Conservation (phyloP, 2,113 vertebrate species). For the Pterocles orientalis region DNA sequence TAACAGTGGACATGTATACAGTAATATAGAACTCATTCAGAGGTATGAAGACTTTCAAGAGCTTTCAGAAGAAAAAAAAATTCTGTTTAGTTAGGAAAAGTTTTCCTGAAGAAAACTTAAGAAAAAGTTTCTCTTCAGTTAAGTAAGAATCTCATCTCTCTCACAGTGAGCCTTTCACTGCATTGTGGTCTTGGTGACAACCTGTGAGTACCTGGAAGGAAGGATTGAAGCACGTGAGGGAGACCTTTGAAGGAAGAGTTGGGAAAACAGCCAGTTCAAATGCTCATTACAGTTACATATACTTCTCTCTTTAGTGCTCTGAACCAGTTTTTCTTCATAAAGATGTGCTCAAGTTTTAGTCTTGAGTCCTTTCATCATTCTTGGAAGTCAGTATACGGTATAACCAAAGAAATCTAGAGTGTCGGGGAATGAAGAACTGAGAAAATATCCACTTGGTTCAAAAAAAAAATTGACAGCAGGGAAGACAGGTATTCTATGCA, state of each 20-base stretch:
- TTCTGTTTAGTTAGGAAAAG: neutral
- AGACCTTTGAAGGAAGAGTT: neutral
- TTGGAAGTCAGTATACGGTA: neutral
- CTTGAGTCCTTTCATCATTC: neutral
- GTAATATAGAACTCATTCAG: neutral
- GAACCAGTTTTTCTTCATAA: neutral
- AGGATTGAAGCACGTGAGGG: neutral
- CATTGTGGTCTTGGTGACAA: neutral
- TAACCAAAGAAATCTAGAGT: neutral
- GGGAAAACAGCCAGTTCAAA: neutral
- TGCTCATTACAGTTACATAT: neutral
- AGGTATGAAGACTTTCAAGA: neutral
- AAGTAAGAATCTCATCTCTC: neutral
- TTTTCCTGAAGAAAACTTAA: neutral
- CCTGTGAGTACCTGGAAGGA: neutral
- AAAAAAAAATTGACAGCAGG: neutral
- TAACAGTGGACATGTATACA: neutral
- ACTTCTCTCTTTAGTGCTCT: neutral
- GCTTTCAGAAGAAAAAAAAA: neutral
- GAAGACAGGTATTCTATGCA: neutral
- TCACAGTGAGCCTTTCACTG: neutral
- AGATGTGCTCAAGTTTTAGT: neutral
- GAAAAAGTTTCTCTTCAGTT: neutral
- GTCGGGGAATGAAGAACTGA: neutral
- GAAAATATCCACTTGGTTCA: accelerated